Conservation (phyloP, 2,888 invertebrate genomes). For the Invenusta paracnida region DNA sequence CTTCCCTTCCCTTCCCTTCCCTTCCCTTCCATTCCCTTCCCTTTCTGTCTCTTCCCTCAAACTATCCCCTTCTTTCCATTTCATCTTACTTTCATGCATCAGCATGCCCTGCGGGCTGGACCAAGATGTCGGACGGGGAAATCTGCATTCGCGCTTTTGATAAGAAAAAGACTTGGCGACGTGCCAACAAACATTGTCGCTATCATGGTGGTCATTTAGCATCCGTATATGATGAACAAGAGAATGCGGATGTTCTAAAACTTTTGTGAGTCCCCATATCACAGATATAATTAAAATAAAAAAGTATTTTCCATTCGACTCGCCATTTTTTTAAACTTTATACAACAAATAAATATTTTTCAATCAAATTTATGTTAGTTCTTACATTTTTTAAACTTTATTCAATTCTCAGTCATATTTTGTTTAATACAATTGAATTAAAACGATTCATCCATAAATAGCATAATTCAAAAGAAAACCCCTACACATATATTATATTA, state of each 20-base stretch:
- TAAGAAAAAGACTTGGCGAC: not conserved
- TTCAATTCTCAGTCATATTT: too few species aligned
- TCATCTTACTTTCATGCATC: not conserved
- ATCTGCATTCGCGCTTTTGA: not conserved
- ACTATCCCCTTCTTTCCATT: not conserved
- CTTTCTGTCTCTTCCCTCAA: not conserved
- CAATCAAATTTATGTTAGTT: too few species aligned
- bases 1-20: too few species aligned
- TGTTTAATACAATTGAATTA: too few species aligned
- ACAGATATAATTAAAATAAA: too few species aligned
- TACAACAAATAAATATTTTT: too few species aligned
- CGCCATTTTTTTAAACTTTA: too few species aligned
- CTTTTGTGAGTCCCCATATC: not conserved
- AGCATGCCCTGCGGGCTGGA: conserved; percentile 24
- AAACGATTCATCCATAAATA: too few species aligned
- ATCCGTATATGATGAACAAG: not conserved
- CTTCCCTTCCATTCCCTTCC: not conserved
- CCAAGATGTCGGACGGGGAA: not conserved
- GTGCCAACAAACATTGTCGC: not conserved
- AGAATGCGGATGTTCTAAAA: not conserved
- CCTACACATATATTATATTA: too few species aligned
- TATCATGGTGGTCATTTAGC: not conserved
- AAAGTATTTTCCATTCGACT: too few species aligned
- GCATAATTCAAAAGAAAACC: too few species aligned
- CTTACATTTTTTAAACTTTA: too few species aligned